Evolutionary conservation across 2,888 invertebrate species (phyloP), one percentile per base, ranked within the genome.

Genomic region (Laspeyria flexula): DNA sequence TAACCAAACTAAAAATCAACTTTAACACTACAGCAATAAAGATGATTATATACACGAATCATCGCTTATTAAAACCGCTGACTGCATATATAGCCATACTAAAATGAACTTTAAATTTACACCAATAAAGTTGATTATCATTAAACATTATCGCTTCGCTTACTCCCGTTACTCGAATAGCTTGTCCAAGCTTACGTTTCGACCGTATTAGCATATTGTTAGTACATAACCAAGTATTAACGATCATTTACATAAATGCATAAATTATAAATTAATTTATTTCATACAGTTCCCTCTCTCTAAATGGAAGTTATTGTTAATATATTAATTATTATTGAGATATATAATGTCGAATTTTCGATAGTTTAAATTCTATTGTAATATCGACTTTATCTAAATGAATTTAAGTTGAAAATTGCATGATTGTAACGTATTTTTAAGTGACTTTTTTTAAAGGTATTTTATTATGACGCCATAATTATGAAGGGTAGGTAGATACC

Each of bases 201-300:
- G 35, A 49, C 38, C 48, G 40, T 47, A 45, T 55, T 29, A 50
- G 42, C 39, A 23, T 40, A 44, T 41, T 35, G 45, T 57, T 55
- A 60, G 37, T 62, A 55, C 9, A 62, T 38, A 65, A 62, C 37
- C 51, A 81, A 81, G 73, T 77, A 71, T 68, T 81, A 77, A 83
- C 81, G 78, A 79, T 82, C 60, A 57, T 60, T 60, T 60, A 68
- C 54, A 83, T 90, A 90, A 90, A 90, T 90, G 88, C 89, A 86
- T 82, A 79, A 81, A 73, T 85, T 66, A 70, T 76, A 73, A 71
- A 70, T 55, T 75, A 76, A 75, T 77, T 75, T 75, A 74, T 69
- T 73, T 73, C 65, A 52, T 61, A 54, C 54, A 53, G 58, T 51
- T 55, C 73, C 60, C 64, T 65, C 68, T 70, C 66, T 67, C 61